These are phyloP conservation scores for Gambusia holbrooki DNA, from an alignment of 2,113 vertebrate genomes.

Conservation along the genomic window DNA sequence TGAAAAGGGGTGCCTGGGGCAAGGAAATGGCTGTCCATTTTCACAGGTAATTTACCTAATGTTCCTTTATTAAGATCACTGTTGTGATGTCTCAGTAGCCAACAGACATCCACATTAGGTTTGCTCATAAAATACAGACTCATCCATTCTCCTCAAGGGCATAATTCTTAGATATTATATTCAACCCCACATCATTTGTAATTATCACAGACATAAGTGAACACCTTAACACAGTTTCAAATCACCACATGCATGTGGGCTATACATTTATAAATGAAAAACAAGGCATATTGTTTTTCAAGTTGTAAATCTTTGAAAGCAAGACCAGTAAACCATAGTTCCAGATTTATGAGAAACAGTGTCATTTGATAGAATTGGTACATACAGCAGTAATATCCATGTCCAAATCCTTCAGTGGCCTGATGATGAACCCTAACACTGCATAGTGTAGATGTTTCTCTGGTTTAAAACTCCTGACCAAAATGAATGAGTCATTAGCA, in stretches of 20 bases:
- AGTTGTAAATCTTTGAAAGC: not conserved
- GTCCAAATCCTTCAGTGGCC: not conserved
- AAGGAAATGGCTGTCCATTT: conserved; percentile 64
- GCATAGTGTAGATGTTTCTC: not conserved
- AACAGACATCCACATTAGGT: conserved; percentile 24
- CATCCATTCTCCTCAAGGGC: conserved; percentile 49
- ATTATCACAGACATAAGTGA: conserved; percentile 66
- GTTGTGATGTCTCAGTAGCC: conserved; percentile 32
- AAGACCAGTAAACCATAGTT: not conserved
- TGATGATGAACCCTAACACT: no score
- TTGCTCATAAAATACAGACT: conserved; percentile 54
- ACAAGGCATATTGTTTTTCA: not conserved
- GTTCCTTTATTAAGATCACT: conserved; percentile 69
- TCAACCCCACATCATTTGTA: conserved; percentile 45
- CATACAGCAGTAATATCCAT: not conserved
- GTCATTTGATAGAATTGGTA: no score
- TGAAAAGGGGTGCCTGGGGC: conserved; percentile 44
- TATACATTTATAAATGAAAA: conserved; percentile 23
- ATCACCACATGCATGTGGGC: conserved; percentile 28
- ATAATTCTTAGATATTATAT: conserved; percentile 46
- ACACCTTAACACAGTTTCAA: conserved; percentile 42
- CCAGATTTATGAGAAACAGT: not conserved
- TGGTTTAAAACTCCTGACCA: no score
- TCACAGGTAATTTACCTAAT: conserved; percentile 77
- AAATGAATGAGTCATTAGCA: not conserved